Conservation (phyloP, 2,113 vertebrate genomes). For the Mirza zaza region DNA sequence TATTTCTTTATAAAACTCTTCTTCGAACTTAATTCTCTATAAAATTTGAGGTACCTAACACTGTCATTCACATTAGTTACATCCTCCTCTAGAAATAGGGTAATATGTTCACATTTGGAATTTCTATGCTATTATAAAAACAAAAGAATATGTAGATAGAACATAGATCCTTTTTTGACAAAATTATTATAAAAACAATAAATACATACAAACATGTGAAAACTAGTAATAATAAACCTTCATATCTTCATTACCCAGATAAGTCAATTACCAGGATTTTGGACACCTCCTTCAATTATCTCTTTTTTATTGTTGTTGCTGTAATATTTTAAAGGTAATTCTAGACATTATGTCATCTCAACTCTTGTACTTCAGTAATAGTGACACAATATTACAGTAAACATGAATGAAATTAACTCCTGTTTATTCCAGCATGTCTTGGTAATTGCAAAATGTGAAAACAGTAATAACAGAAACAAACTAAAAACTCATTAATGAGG, state of each 20-base stretch:
- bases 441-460: background rate
- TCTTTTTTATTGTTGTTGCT: background rate
- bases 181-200: background rate
- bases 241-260: background rate
- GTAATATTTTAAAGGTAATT: background rate
- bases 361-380: background rate
- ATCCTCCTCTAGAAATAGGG: background rate
- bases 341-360: background rate
- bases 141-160: background rate
- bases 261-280: background rate
- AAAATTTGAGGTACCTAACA: background rate
- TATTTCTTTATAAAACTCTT: background rate
- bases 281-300: rapidly evolving
- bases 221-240: background rate
- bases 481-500: background rate
- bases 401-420: background rate
- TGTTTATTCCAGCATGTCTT: background rate
- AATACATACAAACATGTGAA: background rate
- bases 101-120: background rate
- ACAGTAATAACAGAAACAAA: background rate
- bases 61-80: no score
- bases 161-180: background rate
- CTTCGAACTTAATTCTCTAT: background rate
- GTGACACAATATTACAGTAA: background rate
- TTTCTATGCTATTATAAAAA: background rate